These are phyloP conservation scores for Arvicanthis niloticus DNA, from an alignment of 2,113 vertebrate genomes.

Conservation along the genomic window DNA sequence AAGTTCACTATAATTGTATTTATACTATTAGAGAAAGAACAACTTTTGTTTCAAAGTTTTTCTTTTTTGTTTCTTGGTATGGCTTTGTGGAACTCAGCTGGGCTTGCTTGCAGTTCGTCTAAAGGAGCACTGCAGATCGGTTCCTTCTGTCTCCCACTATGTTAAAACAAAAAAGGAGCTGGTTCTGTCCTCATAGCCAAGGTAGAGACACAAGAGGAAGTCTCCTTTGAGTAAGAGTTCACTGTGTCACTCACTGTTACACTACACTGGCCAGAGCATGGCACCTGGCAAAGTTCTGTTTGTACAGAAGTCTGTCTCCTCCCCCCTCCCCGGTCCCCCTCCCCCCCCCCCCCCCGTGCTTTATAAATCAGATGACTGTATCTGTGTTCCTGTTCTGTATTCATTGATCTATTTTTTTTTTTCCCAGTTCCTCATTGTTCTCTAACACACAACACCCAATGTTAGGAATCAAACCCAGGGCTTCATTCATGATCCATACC, in stretches of 20 bases:
- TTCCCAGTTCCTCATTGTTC: neutral
- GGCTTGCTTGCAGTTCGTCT: neutral
- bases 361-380: neutral
- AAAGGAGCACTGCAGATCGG: neutral
- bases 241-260: neutral
- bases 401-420: neutral
- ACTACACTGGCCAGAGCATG: neutral
- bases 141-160: neutral
- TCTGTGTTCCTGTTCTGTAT: neutral
- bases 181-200: neutral
- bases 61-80: neutral
- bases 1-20: neutral
- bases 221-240: neutral
- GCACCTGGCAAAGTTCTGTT: neutral
- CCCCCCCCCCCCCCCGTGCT: neutral
- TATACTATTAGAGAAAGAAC: neutral
- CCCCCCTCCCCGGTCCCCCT: neutral
- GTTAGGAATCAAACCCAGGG: neutral
- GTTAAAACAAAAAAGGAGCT: neutral
- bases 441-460: neutral
- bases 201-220: neutral
- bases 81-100: neutral
- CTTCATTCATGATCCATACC: neutral
- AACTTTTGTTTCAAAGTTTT: neutral
- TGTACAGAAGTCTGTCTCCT: neutral